Conservation (phyloP, 2,797 vertebrate species). For the Sebastes iracundus region DNA sequence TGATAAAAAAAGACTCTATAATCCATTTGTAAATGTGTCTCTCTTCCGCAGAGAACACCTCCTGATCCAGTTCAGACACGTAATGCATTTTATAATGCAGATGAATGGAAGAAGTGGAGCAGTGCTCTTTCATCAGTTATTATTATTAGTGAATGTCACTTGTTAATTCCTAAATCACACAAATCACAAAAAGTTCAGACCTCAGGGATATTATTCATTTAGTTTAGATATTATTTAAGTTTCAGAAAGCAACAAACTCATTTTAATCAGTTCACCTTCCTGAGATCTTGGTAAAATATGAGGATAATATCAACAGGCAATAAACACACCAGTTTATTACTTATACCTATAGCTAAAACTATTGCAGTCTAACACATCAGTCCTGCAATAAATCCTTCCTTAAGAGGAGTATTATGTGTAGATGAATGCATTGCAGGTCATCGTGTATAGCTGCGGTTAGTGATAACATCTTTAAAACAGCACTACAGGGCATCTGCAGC, state of each 20-base stretch:
- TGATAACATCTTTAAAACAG: background rate
- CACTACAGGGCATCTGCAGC: background rate
- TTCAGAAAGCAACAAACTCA: background rate
- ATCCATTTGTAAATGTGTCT: constrained; percentile 1
- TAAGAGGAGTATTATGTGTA: background rate
- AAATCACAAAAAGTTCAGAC: background rate
- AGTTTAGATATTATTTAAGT: background rate
- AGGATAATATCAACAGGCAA: background rate
- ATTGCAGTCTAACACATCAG: background rate
- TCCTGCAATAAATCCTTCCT: background rate
- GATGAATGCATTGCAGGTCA: background rate
- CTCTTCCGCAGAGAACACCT: background rate
- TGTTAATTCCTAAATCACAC: background rate
- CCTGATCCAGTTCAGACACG: background rate
- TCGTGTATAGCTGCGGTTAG: background rate
- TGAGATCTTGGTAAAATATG: background rate
- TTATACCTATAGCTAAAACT: background rate
- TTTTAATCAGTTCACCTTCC: background rate
- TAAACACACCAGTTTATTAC: background rate
- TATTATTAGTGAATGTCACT: background rate
- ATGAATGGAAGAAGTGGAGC: background rate
- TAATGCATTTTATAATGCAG: background rate
- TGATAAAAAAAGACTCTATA: background rate
- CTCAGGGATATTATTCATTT: background rate
- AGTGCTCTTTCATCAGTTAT: background rate